Base-by-base conservation (phyloP, 2,113 vertebrate genomes). In the Taxidea taxus region DNA sequence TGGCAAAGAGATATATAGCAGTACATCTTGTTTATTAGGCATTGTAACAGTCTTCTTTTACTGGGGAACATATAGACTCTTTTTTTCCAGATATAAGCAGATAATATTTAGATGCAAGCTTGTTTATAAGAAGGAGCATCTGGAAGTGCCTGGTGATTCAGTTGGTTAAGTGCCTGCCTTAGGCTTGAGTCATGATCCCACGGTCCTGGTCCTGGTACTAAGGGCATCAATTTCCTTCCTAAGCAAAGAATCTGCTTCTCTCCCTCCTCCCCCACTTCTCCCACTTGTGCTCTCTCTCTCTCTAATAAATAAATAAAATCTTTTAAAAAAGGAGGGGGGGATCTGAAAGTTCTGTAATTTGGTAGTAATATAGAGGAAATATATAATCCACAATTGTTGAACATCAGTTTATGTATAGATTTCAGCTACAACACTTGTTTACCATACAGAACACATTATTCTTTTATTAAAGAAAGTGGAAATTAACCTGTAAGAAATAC, bases 321-420 rank as follows among this genome's bases (percentile, higher is more conserved):
- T 68, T 64, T 13, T 51, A 20, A 18, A 64, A 64, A 64, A 64
- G 87, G 87, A 60, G 20, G 72, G 4, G 21, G 94, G 14, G 89
- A 84, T 82, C 81, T 96, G 92, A 34, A 89, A 62, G 51, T 74
- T 87, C 51, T 84, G 44, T 58, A 87, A 83, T 90, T 94, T 96
- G 34, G 47, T 66, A 90, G 37, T 56, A 93, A 87, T 20, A 78
- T 72, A 83, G 90, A 80, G 16, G 89, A 93, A 94, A 83, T 78
- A 29, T 39, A 78, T 66, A 96, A 84, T 39, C 29, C 23, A 83
- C 5, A 60, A 72, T 25, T 25, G 37, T 39, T 78, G 29, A 90
- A 11, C 18, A 90, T 44, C 56, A 49, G 15, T 86, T 94, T 94
- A 72, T 51, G 58, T 68, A 72, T 34, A 95, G 11, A 78, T 72